Evolutionary conservation across 2,113 vertebrate genomes (phyloP).

Genomic region (Eudorcas thomsonii): DNA sequence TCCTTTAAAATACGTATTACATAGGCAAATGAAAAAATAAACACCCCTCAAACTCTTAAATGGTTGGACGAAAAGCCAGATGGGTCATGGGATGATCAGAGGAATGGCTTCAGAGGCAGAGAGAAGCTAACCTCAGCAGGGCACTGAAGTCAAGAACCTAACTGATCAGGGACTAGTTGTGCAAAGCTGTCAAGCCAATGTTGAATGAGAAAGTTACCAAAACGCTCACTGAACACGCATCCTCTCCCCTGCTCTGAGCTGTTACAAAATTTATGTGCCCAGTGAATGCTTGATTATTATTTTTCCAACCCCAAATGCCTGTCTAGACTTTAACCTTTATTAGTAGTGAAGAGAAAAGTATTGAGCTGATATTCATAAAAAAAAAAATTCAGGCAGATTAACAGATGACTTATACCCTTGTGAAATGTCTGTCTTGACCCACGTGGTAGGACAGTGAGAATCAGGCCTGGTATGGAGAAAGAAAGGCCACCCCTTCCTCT

Average conservation of each 20-base stretch:
- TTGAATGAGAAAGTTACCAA: background rate
- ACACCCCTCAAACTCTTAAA: background rate
- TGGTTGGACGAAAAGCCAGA: constrained; percentile 46
- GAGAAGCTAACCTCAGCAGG: background rate
- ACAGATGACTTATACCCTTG: constrained; percentile 45
- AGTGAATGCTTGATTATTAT: background rate
- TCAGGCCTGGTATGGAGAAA: constrained; percentile 12
- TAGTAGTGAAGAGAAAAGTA: constrained; percentile 61
- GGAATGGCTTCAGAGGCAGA: fast-evolving
- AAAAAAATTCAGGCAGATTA: constrained; percentile 59
- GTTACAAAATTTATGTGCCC: background rate
- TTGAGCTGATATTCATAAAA: constrained; percentile 59
- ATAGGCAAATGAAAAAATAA: background rate
- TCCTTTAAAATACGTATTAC: background rate
- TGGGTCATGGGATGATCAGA: constrained; percentile 42
- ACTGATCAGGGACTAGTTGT: constrained; percentile 11
- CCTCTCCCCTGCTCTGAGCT: background rate
- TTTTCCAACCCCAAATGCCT: background rate
- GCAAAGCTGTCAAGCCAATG: background rate
- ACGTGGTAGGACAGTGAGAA: constrained; percentile 50
- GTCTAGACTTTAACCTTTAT: constrained; percentile 57
- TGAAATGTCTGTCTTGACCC: constrained; percentile 10
- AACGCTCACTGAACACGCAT: fast-evolving
- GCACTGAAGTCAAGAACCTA: background rate
- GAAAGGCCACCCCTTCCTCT: constrained; percentile 50